Conservation (phyloP, 1,140 invertebrate genomes). For the Hormaphis cornu region DNA sequence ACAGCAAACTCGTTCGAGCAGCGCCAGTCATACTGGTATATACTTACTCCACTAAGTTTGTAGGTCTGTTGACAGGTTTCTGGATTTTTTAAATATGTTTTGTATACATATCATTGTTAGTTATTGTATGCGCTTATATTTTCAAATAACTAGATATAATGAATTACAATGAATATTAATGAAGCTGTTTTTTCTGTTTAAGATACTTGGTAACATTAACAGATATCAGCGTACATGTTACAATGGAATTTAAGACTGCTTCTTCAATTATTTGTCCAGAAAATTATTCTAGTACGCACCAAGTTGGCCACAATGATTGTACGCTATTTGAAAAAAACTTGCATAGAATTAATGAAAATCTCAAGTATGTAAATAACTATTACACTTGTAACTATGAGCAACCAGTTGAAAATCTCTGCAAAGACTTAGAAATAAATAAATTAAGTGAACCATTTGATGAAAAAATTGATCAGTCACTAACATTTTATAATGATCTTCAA, state of each 20-base stretch:
- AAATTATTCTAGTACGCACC: neutral
- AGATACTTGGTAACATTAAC: neutral
- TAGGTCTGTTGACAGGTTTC: too few species aligned
- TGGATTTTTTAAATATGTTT: too few species aligned
- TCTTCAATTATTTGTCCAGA: neutral
- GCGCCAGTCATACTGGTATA: too few species aligned
- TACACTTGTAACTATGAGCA: neutral
- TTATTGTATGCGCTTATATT: too few species aligned
- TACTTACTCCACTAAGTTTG: too few species aligned
- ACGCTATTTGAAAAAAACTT: neutral
- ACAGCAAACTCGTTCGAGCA: too few species aligned
- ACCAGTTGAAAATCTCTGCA: neutral
- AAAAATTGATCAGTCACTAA: neutral
- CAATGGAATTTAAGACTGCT: neutral
- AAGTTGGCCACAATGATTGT: neutral
- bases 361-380: constrained; percentile 5
- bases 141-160: too few species aligned
- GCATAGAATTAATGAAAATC: neutral
- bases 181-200: neutral
- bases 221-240: neutral
- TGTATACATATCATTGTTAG: too few species aligned
- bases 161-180: too few species aligned
- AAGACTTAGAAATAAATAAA: neutral
- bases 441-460: neutral
- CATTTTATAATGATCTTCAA: neutral